Conservation (phyloP, 2,888 invertebrate genomes). For the Adineta ricciae region DNA sequence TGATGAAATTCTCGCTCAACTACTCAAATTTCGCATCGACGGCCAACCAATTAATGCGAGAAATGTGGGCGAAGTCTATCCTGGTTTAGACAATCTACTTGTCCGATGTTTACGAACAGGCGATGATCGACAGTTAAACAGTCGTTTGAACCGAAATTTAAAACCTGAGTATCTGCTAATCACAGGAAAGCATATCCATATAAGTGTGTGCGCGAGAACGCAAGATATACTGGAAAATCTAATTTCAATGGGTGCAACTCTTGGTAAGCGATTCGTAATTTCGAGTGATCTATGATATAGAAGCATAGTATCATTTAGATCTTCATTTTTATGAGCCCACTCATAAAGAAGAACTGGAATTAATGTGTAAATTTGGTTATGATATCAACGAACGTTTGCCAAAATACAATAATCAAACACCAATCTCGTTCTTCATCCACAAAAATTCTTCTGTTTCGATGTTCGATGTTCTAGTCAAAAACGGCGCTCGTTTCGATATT, state of each 20-base stretch:
- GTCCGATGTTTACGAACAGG: slow-evolving; percentile 15
- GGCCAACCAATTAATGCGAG: slow-evolving; percentile 4
- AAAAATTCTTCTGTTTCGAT: neutral
- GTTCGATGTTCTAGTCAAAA: neutral
- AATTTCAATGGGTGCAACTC: neutral
- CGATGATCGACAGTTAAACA: neutral
- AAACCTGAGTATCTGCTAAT: slow-evolving; percentile 10
- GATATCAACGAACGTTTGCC: neutral
- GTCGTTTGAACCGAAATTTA: slow-evolving; percentile 1
- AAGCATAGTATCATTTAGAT: no score
- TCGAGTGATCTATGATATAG: no score
- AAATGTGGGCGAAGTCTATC: slow-evolving; percentile 2
- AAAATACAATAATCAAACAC: slow-evolving; percentile 21
- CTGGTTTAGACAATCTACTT: neutral
- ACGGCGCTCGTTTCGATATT: neutral
- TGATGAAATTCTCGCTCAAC: neutral
- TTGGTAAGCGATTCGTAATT: neutral
- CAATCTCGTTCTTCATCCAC: neutral
- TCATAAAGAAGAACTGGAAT: slow-evolving; percentile 7
- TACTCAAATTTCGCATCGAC: neutral
- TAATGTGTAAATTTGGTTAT: slow-evolving; percentile 8
- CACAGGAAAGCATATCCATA: neutral
- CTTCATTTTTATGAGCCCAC: slow-evolving; percentile 6
- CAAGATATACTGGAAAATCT: neutral
- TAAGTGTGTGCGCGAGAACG: neutral